Evolutionary conservation across 2,113 vertebrate species (phyloP).

Genomic region (Cyanoderma ruficeps): DNA sequence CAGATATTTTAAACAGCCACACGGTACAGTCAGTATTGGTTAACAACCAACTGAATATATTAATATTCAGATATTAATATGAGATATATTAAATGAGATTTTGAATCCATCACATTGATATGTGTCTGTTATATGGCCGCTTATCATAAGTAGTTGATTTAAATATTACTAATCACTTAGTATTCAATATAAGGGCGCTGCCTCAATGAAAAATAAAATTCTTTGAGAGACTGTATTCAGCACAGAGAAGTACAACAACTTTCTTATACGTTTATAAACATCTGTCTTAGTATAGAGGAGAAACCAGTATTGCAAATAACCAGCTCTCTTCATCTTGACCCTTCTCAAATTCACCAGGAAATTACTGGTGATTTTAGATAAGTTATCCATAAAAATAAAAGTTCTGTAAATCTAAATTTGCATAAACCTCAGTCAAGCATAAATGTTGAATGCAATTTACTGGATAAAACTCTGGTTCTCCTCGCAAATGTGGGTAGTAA

Average conservation of each 20-base stretch:
- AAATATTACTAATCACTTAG: conserved; percentile 45
- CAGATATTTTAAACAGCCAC: background rate
- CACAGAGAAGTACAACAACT: background rate
- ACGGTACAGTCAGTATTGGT: background rate
- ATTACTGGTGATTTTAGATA: background rate
- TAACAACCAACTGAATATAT: conserved; percentile 56
- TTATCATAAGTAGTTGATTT: conserved; percentile 52
- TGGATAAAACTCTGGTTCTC: background rate
- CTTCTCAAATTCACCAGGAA: background rate
- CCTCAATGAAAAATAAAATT: conserved; percentile 52
- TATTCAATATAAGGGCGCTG: conserved; percentile 12
- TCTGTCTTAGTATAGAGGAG: background rate
- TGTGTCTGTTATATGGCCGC: conserved; percentile 4
- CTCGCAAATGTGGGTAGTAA: background rate
- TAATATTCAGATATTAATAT: no score
- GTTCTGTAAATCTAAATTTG: background rate
- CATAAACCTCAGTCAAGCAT: background rate
- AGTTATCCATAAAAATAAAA: background rate
- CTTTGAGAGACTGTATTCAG: background rate
- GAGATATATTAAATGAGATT: conserved; percentile 39
- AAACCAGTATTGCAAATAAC: background rate
- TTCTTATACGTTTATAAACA: background rate
- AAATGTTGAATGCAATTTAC: background rate
- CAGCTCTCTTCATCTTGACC: background rate
- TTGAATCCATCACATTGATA: conserved; percentile 44